These are phyloP conservation scores for Vulpes lagopus DNA, from an alignment of 2,113 vertebrate species.

Conservation along the genomic window DNA sequence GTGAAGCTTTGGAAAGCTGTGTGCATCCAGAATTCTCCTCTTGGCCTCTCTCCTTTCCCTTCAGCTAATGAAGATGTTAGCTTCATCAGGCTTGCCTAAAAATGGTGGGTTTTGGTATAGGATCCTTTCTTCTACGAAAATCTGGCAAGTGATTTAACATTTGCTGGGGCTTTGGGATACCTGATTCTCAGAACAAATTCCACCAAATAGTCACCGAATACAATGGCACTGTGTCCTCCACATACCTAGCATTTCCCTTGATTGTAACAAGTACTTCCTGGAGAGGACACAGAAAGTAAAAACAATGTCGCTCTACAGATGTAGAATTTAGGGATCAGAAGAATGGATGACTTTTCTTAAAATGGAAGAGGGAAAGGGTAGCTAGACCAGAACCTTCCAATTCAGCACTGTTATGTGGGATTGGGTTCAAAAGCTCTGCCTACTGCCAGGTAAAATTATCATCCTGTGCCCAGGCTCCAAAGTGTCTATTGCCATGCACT, in stretches of 20 bases:
- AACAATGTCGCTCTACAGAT: background rate
- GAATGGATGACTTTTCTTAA: background rate
- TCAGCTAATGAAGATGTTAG: background rate
- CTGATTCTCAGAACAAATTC: background rate
- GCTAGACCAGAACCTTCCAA: background rate
- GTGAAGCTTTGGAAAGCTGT: background rate
- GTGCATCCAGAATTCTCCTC: background rate
- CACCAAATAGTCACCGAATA: background rate
- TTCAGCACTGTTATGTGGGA: background rate
- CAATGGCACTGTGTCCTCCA: background rate
- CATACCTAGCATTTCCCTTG: background rate
- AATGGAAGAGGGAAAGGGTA: background rate
- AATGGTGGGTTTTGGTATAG: background rate
- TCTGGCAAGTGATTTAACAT: background rate
- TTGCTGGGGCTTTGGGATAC: background rate
- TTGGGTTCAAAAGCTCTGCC: background rate
- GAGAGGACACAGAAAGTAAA: background rate
- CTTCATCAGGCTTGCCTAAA: background rate
- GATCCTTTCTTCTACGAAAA: background rate
- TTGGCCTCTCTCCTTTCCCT: background rate
- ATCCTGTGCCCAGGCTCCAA: background rate
- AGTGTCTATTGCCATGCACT: rapidly evolving
- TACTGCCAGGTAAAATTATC: background rate
- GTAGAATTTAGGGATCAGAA: background rate
- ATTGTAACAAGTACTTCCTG: background rate